phyloP scores from a whole-genome alignment of 23 tunicate species.

The Aplidium turbinatum region DNA sequence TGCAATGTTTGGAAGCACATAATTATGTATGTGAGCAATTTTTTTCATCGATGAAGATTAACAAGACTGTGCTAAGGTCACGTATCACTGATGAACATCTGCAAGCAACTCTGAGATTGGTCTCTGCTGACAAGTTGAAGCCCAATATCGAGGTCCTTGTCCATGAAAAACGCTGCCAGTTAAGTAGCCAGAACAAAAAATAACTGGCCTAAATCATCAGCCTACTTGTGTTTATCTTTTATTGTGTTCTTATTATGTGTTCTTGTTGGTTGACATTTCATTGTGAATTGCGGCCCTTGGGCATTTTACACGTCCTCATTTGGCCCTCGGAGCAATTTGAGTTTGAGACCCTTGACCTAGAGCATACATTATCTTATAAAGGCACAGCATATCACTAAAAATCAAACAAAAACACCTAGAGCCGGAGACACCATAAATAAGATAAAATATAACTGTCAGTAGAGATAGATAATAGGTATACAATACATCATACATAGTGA shows the following conservation, averaged over 20 bases:
- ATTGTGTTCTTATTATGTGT: constrained; percentile 5
- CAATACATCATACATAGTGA: too few species aligned
- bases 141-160: constrained; percentile 47
- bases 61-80: constrained; percentile 45
- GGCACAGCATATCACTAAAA: too few species aligned
- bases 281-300: not conserved
- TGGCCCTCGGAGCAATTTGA: too few species aligned
- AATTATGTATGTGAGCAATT: constrained; percentile 64
- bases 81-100: constrained; percentile 59
- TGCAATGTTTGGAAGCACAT: too few species aligned
- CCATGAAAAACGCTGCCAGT: constrained; percentile 35
- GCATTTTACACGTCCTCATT: too few species aligned
- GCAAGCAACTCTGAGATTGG: constrained; percentile 56
- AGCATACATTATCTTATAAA: too few species aligned
- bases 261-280: not conserved
- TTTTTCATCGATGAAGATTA: constrained; percentile 42
- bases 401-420: too few species aligned
- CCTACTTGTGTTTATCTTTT: constrained; percentile 14
- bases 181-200: constrained; percentile 37
- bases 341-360: too few species aligned
- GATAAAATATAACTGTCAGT: too few species aligned
- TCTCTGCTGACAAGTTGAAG: constrained; percentile 31
- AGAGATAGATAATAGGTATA: too few species aligned
- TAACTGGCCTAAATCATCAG: not conserved
- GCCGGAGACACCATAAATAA: too few species aligned